Evolutionary conservation across 1,140 invertebrate genomes (phyloP).

Genomic region (Sminthurinus signatus): DNA sequence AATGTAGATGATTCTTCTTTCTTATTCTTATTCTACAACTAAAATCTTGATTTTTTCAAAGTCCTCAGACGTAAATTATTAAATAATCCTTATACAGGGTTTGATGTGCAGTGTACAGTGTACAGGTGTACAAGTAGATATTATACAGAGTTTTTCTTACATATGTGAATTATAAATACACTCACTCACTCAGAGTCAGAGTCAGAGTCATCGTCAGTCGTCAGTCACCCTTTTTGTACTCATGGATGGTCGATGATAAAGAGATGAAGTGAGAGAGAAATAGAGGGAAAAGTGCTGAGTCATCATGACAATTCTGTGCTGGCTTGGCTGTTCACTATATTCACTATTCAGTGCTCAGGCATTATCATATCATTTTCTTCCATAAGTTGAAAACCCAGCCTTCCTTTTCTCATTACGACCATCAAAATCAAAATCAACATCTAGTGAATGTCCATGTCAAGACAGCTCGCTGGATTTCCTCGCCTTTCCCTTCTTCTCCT

Average conservation of each 20-base stretch:
- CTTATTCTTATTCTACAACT: no score
- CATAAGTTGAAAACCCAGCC: neutral
- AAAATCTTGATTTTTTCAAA: no score
- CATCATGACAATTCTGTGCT: conserved; percentile 2
- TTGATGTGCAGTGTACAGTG: no score
- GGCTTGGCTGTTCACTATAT: conserved; percentile 2
- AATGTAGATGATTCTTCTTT: no score
- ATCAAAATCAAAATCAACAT: neutral
- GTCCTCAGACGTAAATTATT: no score
- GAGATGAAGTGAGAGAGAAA: neutral
- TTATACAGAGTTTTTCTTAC: neutral
- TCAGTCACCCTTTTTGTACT: neutral
- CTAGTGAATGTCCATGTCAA: no score
- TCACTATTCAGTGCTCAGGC: no score
- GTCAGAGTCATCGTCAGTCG: no score
- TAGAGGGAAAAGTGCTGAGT: conserved; percentile 6
- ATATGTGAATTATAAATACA: neutral
- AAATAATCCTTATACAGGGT: no score
- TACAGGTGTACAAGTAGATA: neutral
- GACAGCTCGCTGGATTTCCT: no score
- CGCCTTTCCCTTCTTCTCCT: no score
- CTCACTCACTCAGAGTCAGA: no score
- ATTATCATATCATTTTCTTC: conserved; percentile 18
- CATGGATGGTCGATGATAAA: neutral
- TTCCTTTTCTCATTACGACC: neutral